Evolutionary conservation across 2,797 vertebrate species (phyloP), one percentile per base, ranked within the genome.

Genomic region (Carcharodon carcharias): DNA sequence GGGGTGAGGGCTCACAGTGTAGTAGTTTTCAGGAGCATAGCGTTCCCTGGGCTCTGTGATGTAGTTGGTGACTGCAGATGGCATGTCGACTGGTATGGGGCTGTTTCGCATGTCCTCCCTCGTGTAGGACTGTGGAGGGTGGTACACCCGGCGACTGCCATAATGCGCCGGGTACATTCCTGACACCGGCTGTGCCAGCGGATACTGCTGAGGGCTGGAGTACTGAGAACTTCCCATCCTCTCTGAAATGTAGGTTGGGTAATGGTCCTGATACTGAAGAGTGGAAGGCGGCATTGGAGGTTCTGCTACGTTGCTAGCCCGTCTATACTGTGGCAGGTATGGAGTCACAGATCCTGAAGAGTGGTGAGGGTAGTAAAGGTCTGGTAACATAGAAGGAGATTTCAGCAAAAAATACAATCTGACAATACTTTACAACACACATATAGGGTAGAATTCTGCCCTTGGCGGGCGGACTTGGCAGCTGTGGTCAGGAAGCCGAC

Each of bases 101-200:
- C 98, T 99, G 97, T 98, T 99, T 96, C 98, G 98, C 96, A 99
- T 97, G 80, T 99, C 98, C 7, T 99, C 99, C 96, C 99, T 98
- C 80, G 98, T 98, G 71, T 99, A 99, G 0, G 98, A 97, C 96
- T 98, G 99, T 54, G 98, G 98, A 56, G 98, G 97, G 1, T 97
- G 96, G 96, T 99, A 99, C 8, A 98, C 96, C 0, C 98, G 98
- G 3, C 99, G 98, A 94, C 97, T 97, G 87, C 99, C 99, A 2
- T 99, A 99, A 97, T 99, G 99, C 0, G 98, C 97, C 4, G 98
- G 98, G 96, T 99, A 99, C 61, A 98, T 93, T 45, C 91, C 91
- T n/a, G 91, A 93, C 63, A 95, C 96, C 45, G 98, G 98, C 2
- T 97, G 97, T 26, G 96, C 97, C 97, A 98, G 96, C 63, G 98